Percentiles rank a stretch among this genome's conserved stretches.
Conservation (phyloP, 2,113 vertebrate species). For the Podilymbus podiceps region DNA sequence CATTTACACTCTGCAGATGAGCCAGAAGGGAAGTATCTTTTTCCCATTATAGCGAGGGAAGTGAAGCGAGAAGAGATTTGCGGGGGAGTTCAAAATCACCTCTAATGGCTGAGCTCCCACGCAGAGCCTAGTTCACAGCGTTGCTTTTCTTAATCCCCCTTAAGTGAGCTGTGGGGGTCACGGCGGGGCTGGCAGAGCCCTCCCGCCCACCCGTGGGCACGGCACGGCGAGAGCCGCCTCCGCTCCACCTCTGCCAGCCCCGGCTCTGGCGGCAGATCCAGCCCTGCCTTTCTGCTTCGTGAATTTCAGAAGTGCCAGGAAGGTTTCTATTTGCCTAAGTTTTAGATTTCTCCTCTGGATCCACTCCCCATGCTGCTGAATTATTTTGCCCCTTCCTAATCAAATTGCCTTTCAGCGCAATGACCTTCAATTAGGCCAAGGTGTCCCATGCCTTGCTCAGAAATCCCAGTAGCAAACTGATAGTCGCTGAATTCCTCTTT, state of each 20-base stretch:
- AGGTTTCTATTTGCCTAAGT: not conserved
- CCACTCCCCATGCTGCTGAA: not conserved
- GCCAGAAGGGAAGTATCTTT: slow-evolving; percentile 17
- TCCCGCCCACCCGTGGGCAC: fast-evolving
- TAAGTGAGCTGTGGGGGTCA: not conserved
- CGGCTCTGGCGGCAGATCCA: fast-evolving
- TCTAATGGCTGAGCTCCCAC: not conserved
- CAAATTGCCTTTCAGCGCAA: not conserved
- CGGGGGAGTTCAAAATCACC: not conserved
- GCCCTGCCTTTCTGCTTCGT: not conserved
- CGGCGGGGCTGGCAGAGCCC: not conserved
- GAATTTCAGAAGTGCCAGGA: not conserved
- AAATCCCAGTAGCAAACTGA: slow-evolving; percentile 2
- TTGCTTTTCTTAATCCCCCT: not conserved
- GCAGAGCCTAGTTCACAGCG: not conserved
- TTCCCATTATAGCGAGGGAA: not conserved
- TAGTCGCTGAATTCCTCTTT: not conserved
- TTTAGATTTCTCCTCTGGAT: not conserved
- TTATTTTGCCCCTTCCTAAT: not conserved
- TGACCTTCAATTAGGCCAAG: not conserved
- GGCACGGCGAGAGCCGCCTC: fast-evolving
- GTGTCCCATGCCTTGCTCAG: not conserved
- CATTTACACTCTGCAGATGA: not conserved
- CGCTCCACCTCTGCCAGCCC: not conserved
- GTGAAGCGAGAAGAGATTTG: not conserved